Evolutionary conservation across 2,888 invertebrate genomes (phyloP), one percentile per base, ranked within the genome.

Genomic region (Heterodera filipjevi): DNA sequence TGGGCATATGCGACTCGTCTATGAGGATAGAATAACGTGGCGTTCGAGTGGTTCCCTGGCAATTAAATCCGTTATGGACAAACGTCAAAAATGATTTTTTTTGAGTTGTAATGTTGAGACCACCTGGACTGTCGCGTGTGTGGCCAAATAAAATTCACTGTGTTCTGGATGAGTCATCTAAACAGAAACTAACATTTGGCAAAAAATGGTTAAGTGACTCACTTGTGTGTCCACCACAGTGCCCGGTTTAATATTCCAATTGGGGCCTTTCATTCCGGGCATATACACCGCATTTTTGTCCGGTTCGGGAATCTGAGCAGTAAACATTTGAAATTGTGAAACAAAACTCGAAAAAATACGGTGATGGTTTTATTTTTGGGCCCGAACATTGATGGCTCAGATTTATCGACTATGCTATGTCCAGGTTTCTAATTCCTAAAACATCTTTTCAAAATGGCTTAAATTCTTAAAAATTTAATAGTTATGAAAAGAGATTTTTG

Each of bases 1-100:
- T 80, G 10, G 79, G 27, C 27, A 84, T 77, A 35, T 85, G 79
- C 64, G 46, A 76, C 30, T 88, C 87, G 71, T 89, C 86, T 22
- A 79, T 33, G 14, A 89, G 77, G 2, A 89, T 83, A 0, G 87
- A 86, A 82, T 87, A 89, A 0, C 85, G 81, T 12, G 89, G 87
- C 14, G 85, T 84, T 35, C 82, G 82, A 5, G 85, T 87, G 1
- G 86, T 83, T 64, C 89, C 89, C 82, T 88, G 85, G 3, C 5
- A 39, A n/a, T n/a, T n/a, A n/a, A n/a, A n/a, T n/a, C 39, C 39
- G 10, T 39, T 39, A 10, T 39, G 10, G 10, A 39, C 30, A 19
- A 12, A 16, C 12, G 22, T 32, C 32, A 78, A 49, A 12, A 64
- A 33, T 32, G n/a, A n/a, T 27, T 75, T 22, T 22, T 59, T 64